Base-by-base conservation (phyloP, 2,113 vertebrate genomes). In the Saimiri boliviensis region DNA sequence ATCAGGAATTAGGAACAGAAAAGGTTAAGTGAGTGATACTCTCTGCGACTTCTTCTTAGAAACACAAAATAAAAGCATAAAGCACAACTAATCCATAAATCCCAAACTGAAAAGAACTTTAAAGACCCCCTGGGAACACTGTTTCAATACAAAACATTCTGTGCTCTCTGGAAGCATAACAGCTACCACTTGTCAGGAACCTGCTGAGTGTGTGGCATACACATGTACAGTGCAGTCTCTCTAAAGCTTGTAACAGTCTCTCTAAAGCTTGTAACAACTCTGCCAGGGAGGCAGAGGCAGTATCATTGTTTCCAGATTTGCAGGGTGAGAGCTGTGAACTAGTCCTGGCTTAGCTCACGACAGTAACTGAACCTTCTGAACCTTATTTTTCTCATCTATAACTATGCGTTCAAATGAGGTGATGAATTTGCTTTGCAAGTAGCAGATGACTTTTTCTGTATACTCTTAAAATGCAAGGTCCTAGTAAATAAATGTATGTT, bases 1-100 rank as follows among this genome's bases (percentile, higher is more conserved):
- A 21, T 74, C 56, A 83, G 76, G 42, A 94, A 76, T 73, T 27
- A 87, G 37, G 73, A 92, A 81, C 21, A 71, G 81, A 88, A 52
- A 83, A 94, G 9, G 52, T 13, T 77, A 8, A 89, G 30, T 70
- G 47, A 25, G 90, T 40, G 85, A 84, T 84, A 47, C 47, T 68
- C 40, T 71, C 54, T 76, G 27, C 11, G 47, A 37, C 71, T 16
- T 86, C 16, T 73, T 16, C 20, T 37, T 68, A 82, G 84, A 95
- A 92, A 17, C 11, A 16, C 32, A 5, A 37, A n/a, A 92, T 80
- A 19, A 97, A 92, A 49, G 4, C 56, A 58, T 3, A 30, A 96
- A 86, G 45, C 13, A 60, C 20, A 89, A 80, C 8, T 56, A 86
- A 84, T 86, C 58, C 54, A 35, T 42, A 47, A 93, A 86, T 79